Base-by-base conservation (phyloP, 2,888 invertebrate genomes). In the Bellardia pandia region DNA sequence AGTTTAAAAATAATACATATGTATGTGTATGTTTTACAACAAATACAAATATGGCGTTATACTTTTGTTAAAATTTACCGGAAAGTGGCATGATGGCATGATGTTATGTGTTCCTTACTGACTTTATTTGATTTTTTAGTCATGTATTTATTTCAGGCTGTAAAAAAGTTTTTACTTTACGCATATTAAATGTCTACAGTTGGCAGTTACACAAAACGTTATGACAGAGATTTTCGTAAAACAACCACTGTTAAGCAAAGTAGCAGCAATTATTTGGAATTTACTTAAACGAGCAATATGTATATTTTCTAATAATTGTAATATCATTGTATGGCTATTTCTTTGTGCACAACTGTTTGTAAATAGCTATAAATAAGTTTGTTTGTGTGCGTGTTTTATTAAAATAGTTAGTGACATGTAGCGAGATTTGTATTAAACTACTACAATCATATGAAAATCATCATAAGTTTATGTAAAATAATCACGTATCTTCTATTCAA, bases 401-500 rank as follows among this genome's bases (percentile, higher is more conserved):
- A 51, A 53, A 14, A 16, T 53, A 16, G 45, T 9, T 2, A 51
- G 53, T 8, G 48, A 33, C 11, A 33, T 69, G 13, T 58, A 68
- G n/a, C 11, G 5, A 68, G n/a, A n/a, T 66, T 37, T 40, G 23
- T 53, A 37, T 30, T 64, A 16, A 16, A 14, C 68, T 40, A 16
- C n/a, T 45, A 58, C 66, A 53, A 33, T 72, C 42, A 78, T 72
- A 62, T 68, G 60, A 16, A 58, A 82, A 60, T 40, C n/a, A 45
- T 69, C 7, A 45, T 60, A 56, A 56, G 23, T 48, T 75, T 23
- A 40, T 40, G 16, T 30, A 56, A 72, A 64, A 56, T 9, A 7
- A 71, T 81, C 77, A 81, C 81, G 85, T 81, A 81, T 51, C 16
- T 66, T 16, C n/a, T 58, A 56, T 58, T 45, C 60, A 1, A 75